Evolutionary conservation across 2,888 invertebrate genomes (phyloP).

Genomic region (Miltochrista miniata): DNA sequence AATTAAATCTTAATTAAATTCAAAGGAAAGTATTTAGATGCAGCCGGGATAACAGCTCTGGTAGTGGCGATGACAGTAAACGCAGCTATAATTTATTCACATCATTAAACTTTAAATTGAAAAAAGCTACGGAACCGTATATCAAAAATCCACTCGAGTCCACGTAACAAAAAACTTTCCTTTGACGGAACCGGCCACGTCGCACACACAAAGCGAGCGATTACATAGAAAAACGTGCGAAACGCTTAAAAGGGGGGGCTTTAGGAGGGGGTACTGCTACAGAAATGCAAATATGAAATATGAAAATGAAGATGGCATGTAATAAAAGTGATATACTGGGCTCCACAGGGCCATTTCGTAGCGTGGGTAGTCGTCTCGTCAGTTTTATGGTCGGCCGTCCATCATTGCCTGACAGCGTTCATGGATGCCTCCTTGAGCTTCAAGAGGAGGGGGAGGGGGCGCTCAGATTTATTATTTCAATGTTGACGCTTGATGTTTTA

Average conservation of each 20-base stretch:
- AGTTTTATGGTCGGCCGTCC: constrained; percentile 89
- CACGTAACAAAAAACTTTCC: constrained; percentile 52
- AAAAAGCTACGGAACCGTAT: constrained; percentile 36
- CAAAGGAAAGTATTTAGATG: no score
- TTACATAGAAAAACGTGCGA: constrained; percentile 78
- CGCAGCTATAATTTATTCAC: no score
- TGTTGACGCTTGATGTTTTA: constrained; percentile 68
- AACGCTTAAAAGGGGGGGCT: constrained; percentile 67
- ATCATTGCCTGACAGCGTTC: constrained; percentile 88
- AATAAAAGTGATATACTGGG: constrained; percentile 92
- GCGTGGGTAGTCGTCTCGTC: constrained; percentile 88
- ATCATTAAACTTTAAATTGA: no score
- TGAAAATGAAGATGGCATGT: constrained; percentile 88
- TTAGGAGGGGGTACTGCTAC: constrained; percentile 47
- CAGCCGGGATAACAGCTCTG: no score
- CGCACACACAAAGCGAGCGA: constrained; percentile 67
- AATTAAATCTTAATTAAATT: no score
- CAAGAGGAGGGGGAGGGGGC: constrained; percentile 41
- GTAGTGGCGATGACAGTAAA: no score
- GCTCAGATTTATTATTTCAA: constrained; percentile 73
- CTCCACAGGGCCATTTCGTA: constrained; percentile 90
- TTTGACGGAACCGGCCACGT: constrained; percentile 63
- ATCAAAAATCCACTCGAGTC: constrained; percentile 15
- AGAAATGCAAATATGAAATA: constrained; percentile 85
- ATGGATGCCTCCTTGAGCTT: constrained; percentile 75